Evolutionary conservation across 2,113 vertebrate species (phyloP), one percentile per base, ranked within the genome.

Genomic region (Rhea americana): DNA sequence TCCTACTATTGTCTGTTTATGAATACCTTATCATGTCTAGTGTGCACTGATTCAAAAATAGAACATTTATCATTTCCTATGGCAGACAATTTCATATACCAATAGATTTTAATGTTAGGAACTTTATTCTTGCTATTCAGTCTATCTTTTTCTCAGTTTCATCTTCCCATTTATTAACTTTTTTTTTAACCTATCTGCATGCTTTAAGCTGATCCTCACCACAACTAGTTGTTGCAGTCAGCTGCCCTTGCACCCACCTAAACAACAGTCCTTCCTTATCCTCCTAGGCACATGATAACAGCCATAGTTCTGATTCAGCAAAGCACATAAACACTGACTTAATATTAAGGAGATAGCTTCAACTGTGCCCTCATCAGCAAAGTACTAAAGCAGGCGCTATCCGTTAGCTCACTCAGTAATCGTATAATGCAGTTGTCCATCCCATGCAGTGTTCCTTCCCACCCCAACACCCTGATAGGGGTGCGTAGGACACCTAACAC

Each of bases 41-140:
- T 47, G 50, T 59, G 43, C 62, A 87, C 13, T 87, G 84, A 91
- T 32, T 71, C 25, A 87, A 91, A 85, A 83, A 63, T 61, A 84
- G 51, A 82, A 25, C 79, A 91, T 94, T 56, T 76, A 74, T 95
- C 28, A 90, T 93, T 96, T 93, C 14, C 47, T 85, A 48, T 4
- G 37, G 25, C 21, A 72, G 61, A 75, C 56, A 61, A 90, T 81
- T 85, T 93, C 20, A 76, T 61, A 87, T 61, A 78, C 53, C 55
- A 83, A 82, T 74, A 67, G 73, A 90, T 32, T 84, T 75, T 12
- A 66, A 47, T 79, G 51, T 45, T 72, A 92, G 59, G 67, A 90
- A 91, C 48, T 50, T 70, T 59, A 83, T 85, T 73, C 5, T 4
- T 92, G 66, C 72, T 65, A 13, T 76, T 88, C 73, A 91, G 24